Evolutionary conservation across 1,140 invertebrate genomes (phyloP).

Genomic region (Saccostrea cuccullata): DNA sequence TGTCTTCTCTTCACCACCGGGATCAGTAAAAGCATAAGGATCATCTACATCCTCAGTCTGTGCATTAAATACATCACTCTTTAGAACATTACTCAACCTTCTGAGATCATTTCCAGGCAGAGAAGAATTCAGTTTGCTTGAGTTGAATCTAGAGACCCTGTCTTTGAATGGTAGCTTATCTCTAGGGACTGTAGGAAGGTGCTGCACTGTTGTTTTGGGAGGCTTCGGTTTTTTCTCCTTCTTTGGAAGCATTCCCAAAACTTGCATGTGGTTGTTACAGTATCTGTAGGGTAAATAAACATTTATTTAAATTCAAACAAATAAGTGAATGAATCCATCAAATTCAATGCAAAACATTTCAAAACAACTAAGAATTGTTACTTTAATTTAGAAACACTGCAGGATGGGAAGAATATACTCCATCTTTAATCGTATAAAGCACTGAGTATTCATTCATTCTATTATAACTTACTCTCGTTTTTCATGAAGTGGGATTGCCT

Average conservation of each 20-base stretch:
- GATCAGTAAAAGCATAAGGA: constrained; percentile 82
- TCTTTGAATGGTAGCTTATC: constrained; percentile 77
- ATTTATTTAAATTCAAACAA: neutral
- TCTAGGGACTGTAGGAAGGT: constrained; percentile 4
- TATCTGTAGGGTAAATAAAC: constrained; percentile 74
- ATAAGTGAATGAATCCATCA: neutral
- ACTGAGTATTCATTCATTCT: neutral
- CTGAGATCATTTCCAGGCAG: constrained; percentile 8
- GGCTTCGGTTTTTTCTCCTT: constrained; percentile 81
- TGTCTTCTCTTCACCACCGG: constrained; percentile 45
- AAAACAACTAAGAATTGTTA: no score
- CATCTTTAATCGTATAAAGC: neutral
- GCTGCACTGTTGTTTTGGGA: constrained; percentile 75
- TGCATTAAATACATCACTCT: constrained; percentile 57
- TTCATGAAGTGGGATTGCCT: constrained; percentile 79
- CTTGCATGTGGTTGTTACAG: constrained; percentile 82
- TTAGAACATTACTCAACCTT: constrained; percentile 42
- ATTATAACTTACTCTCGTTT: constrained; percentile 70
- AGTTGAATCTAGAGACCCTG: constrained; percentile 65
- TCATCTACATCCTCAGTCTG: constrained; percentile 77
- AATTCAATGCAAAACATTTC: no score
- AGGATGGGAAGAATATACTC: no score
- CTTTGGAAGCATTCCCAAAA: constrained; percentile 80
- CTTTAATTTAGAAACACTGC: no score
- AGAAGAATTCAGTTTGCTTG: neutral